A percentile compares a stretch with the other conserved stretches of the same genome.
phyloP scores from a whole-genome alignment of 2,888 invertebrate genomes.

The Agriotes lineatus region DNA sequence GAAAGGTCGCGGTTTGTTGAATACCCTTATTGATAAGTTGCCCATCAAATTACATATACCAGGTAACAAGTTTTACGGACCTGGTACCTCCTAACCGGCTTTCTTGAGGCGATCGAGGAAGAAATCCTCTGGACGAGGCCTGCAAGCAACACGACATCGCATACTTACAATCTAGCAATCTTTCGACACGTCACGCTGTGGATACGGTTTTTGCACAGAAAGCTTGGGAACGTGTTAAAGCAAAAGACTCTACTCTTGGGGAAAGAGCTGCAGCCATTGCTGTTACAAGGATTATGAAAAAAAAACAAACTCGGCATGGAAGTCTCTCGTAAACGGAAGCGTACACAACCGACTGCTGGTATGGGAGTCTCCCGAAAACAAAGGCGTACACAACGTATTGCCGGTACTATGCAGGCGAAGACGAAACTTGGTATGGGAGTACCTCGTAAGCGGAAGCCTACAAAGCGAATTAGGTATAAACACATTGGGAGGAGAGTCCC shows the following conservation, averaged over 20 bases:
- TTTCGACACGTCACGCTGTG: slow-evolving; percentile 48
- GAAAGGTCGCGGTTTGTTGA: background rate
- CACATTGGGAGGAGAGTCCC: too few species aligned
- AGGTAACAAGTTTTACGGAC: slow-evolving; percentile 49
- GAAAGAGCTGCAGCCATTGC: slow-evolving; percentile 55
- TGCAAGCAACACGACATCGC: slow-evolving; percentile 54
- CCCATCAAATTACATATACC: slow-evolving; percentile 50
- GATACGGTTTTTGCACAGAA: slow-evolving; percentile 56
- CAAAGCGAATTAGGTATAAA: background rate
- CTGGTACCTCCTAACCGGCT: slow-evolving; percentile 50
- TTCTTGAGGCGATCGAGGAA: slow-evolving; percentile 53
- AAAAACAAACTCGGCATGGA: slow-evolving; percentile 55
- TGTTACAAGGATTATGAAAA: slow-evolving; percentile 56
- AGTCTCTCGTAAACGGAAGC: too few species aligned
- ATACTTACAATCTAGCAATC: slow-evolving; percentile 37
- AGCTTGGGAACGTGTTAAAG: slow-evolving; percentile 54
- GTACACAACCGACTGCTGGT: too few species aligned
- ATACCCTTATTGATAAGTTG: background rate
- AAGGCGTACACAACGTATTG: too few species aligned
- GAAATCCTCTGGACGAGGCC: slow-evolving; percentile 51
- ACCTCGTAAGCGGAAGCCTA: too few species aligned
- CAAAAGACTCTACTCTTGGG: slow-evolving; percentile 53
- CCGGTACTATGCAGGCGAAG: too few species aligned
- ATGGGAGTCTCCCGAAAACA: too few species aligned
- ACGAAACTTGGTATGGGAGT: too few species aligned